These are phyloP conservation scores for Colius striatus DNA, from an alignment of 2,113 vertebrate species.

Conservation along the genomic window DNA sequence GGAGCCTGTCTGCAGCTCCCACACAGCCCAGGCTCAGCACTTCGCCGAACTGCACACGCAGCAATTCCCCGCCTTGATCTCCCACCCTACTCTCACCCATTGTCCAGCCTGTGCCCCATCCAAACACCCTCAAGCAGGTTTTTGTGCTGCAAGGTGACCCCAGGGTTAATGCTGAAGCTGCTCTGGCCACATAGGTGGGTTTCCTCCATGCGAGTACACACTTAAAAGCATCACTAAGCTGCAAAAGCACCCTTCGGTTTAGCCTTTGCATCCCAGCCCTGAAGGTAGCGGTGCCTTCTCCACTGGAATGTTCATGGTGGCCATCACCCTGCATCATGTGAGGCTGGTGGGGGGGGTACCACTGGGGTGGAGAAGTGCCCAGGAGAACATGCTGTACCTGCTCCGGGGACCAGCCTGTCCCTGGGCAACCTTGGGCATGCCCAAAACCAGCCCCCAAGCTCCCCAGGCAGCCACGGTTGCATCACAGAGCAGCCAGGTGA, in stretches of 20 bases:
- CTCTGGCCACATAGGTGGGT: not conserved
- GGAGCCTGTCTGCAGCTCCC: slow-evolving; percentile 45
- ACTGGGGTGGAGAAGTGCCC: not conserved
- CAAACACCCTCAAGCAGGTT: not conserved
- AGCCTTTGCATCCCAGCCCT: not conserved
- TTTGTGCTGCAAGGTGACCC: not conserved
- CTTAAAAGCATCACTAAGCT: not conserved
- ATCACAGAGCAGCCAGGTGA: not conserved
- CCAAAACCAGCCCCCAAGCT: not conserved
- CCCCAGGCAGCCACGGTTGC: not conserved
- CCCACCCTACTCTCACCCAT: not conserved
- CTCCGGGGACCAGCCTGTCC: not conserved
- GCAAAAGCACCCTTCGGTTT: not conserved
- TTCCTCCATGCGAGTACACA: accelerated
- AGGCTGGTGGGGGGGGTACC: not conserved
- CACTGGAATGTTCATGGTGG: not conserved
- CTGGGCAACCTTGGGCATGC: slow-evolving; percentile 14
- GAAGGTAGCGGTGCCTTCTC: not conserved
- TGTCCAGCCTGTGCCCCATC: not conserved
- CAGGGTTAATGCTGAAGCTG: accelerated
- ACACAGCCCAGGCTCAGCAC: slow-evolving; percentile 7
- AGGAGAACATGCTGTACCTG: not conserved
- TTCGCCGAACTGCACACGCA: slow-evolving; percentile 38
- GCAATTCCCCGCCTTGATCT: not conserved
- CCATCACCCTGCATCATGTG: not conserved